Conservation (phyloP, 2,113 vertebrate species). For the Lepus europaeus region DNA sequence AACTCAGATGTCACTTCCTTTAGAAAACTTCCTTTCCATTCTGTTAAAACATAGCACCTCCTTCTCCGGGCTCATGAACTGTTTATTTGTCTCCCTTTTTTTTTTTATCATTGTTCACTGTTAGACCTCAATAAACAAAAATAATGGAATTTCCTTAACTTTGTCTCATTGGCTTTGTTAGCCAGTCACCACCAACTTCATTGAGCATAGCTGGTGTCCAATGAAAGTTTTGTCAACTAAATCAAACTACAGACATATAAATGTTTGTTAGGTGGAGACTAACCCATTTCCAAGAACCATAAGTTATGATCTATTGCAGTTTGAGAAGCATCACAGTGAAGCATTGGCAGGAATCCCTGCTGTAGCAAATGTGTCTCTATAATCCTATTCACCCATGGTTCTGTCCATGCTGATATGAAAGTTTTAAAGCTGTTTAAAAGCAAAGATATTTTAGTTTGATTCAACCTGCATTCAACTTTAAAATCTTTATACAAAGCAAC, state of each 20-base stretch:
- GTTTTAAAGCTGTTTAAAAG: neutral
- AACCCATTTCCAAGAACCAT: neutral
- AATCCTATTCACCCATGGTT: neutral
- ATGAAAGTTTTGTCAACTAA: neutral
- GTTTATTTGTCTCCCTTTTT: neutral
- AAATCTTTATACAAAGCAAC: neutral
- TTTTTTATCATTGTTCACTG: neutral
- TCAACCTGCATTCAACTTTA: neutral
- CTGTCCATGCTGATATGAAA: neutral
- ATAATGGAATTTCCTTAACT: neutral
- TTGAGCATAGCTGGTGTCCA: neutral
- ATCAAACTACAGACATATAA: neutral
- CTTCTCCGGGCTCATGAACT: neutral
- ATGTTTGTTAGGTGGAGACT: neutral
- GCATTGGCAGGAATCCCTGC: neutral
- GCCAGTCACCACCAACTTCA: neutral
- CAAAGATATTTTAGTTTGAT: neutral
- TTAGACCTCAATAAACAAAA: neutral
- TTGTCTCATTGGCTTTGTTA: neutral
- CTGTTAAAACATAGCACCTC: accelerated
- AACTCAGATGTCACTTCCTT: neutral
- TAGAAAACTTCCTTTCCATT: no score
- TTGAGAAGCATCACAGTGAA: neutral
- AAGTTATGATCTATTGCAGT: neutral
- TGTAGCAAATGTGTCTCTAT: neutral